Conservation (phyloP, 2,888 invertebrate species). For the Acleris literana region DNA sequence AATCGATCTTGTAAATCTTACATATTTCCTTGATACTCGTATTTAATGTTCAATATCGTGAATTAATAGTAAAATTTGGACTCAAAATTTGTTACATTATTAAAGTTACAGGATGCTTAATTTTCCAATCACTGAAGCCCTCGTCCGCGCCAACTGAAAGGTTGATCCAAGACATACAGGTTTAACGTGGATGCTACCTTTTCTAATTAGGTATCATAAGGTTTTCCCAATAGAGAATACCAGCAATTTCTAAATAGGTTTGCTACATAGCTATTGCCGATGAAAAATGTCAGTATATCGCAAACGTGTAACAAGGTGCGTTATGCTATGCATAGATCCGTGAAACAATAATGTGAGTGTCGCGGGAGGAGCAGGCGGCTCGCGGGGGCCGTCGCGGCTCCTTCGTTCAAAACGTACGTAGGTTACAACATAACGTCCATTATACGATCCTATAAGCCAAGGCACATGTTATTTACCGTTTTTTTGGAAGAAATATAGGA, state of each 20-base stretch:
- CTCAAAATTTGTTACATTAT: too few relatives aligned
- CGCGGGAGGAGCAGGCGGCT: conserved; percentile 54
- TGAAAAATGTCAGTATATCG: too few relatives aligned
- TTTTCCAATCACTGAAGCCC: background rate
- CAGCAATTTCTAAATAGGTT: too few relatives aligned
- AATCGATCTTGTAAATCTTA: too few relatives aligned
- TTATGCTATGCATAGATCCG: background rate
- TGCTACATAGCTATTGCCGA: too few relatives aligned
- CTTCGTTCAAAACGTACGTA: conserved; percentile 54
- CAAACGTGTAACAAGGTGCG: too few relatives aligned
- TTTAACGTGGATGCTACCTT: too few relatives aligned
- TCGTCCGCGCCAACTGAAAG: background rate
- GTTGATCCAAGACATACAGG: background rate
- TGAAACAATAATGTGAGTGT: conserved; percentile 4
- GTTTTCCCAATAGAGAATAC: conserved; percentile 19
- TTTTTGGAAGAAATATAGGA: conserved; percentile 75
- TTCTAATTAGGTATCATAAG: conserved; percentile 1
- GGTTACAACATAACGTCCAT: conserved; percentile 68
- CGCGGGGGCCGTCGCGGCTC: conserved; percentile 56
- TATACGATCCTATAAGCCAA: conserved; percentile 77
- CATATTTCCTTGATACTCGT: too few relatives aligned
- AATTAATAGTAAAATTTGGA: too few relatives aligned
- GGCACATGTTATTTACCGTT: conserved; percentile 77
- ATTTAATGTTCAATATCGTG: too few relatives aligned
- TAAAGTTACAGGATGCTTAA: background rate